These are phyloP conservation scores for Pissodes strobi DNA, from an alignment of 1,140 invertebrate species.

Conservation along the genomic window DNA sequence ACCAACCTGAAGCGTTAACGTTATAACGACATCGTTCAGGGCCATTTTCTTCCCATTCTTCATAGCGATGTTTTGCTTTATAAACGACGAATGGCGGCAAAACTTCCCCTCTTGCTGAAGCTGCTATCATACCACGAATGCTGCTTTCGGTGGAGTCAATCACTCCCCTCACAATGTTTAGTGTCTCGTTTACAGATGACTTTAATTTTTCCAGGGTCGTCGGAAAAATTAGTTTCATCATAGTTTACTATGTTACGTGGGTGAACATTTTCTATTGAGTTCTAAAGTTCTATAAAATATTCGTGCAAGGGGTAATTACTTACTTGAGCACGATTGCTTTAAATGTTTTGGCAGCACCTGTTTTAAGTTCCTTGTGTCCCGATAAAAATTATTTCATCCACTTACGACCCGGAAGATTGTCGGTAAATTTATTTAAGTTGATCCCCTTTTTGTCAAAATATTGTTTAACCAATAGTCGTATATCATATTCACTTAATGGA, in stretches of 20 bases:
- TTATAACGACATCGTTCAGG: neutral
- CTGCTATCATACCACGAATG: constrained; percentile 3
- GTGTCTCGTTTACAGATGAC: neutral
- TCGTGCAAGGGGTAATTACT: neutral
- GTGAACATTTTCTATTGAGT: neutral
- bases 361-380: neutral
- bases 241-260: constrained; percentile 6
- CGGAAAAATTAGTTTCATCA: too few relatives aligned
- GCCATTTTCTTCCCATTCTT: constrained; percentile 7
- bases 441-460: neutral
- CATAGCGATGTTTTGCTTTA: too few relatives aligned
- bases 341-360: constrained; percentile 7
- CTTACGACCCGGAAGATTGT: neutral
- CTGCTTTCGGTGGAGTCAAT: constrained; percentile 6
- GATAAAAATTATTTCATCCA: neutral
- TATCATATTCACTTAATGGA: neutral
- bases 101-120: neutral
- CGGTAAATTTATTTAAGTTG: neutral
- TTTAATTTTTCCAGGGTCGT: constrained; percentile 5
- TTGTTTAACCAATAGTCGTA: neutral
- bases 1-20: neutral
- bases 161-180: constrained; percentile 8
- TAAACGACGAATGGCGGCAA: neutral
- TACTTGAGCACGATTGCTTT: neutral
- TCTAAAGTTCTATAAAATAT: neutral